A percentile compares a stretch with the other conserved stretches of the same genome.
phyloP scores from a whole-genome alignment of 2,113 vertebrate species.

The Symphodus melops region DNA sequence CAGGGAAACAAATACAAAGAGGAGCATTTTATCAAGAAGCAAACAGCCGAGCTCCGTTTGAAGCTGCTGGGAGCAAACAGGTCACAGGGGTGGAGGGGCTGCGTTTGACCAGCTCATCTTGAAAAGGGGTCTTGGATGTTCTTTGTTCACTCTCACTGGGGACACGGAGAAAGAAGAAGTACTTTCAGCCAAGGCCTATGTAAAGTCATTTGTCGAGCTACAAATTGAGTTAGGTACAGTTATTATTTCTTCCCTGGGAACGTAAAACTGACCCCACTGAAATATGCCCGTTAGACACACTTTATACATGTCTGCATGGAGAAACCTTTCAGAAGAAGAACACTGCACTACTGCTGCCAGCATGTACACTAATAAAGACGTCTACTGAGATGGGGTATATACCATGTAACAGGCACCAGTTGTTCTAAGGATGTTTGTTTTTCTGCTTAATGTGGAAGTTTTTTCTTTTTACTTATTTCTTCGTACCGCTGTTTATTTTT shows the following conservation, averaged over 20 bases:
- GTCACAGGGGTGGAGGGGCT: conserved; percentile 70
- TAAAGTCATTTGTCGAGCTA: conserved; percentile 58
- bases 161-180: conserved; percentile 52
- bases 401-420: background rate
- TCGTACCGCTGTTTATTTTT: no score
- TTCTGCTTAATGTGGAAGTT: background rate
- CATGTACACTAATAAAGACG: background rate
- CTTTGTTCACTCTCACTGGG: conserved; percentile 69
- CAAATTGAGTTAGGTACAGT: conserved; percentile 60
- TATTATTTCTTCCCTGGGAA: conserved; percentile 53
- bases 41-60: conserved; percentile 74
- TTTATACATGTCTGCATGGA: conserved; percentile 1
- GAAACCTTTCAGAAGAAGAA: background rate
- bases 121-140: conserved; percentile 73
- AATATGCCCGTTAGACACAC: conserved; percentile 39
- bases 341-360: background rate
- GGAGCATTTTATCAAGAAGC: conserved; percentile 78
- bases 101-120: conserved; percentile 78
- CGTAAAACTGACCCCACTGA: conserved; percentile 44
- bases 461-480: background rate
- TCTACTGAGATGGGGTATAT: background rate
- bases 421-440: background rate
- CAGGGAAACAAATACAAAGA: conserved; percentile 78
- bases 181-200: conserved; percentile 40
- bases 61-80: conserved; percentile 73